These are phyloP conservation scores for Cliona cf. orientalis DNA, from an alignment of 37 sponge, comb jelly and placozoan species.

Conservation along the genomic window DNA sequence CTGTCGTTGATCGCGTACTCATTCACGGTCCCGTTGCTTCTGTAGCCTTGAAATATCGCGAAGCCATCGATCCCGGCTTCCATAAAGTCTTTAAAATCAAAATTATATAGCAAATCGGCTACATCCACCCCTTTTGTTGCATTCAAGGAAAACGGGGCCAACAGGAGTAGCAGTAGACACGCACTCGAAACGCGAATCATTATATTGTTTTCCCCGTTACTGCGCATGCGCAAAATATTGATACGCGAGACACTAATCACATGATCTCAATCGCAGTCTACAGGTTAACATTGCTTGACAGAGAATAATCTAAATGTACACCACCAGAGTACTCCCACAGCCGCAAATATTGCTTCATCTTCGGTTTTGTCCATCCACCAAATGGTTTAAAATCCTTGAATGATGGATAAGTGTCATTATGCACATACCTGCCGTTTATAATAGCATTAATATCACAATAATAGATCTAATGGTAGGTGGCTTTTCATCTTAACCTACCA, in stretches of 20 bases:
- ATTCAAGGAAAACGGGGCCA: too few species aligned
- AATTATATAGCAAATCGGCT: too few species aligned
- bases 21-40: conserved; percentile 33
- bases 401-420: conserved; percentile 78
- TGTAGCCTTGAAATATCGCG: conserved; percentile 76
- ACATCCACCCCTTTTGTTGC: too few species aligned
- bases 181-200: too few species aligned
- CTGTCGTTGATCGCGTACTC: conserved; percentile 62
- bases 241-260: too few species aligned
- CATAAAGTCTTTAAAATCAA: conserved; percentile 75
- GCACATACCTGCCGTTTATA: conserved; percentile 63
- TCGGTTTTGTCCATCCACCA: conserved; percentile 82
- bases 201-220: too few species aligned
- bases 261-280: too few species aligned
- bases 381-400: conserved; percentile 82
- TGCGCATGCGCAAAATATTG: too few species aligned
- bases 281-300: too few species aligned
- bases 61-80: conserved; percentile 57
- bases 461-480: background rate
- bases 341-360: conserved; percentile 88
- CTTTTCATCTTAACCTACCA: conserved; percentile 48
- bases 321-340: too few species aligned
- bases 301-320: too few species aligned
- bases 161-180: too few species aligned
- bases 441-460: background rate